A percentile compares a stretch with the other conserved stretches of the same genome.
Conservation (phyloP, 2,797 vertebrate species). For the Pristis pectinata region DNA sequence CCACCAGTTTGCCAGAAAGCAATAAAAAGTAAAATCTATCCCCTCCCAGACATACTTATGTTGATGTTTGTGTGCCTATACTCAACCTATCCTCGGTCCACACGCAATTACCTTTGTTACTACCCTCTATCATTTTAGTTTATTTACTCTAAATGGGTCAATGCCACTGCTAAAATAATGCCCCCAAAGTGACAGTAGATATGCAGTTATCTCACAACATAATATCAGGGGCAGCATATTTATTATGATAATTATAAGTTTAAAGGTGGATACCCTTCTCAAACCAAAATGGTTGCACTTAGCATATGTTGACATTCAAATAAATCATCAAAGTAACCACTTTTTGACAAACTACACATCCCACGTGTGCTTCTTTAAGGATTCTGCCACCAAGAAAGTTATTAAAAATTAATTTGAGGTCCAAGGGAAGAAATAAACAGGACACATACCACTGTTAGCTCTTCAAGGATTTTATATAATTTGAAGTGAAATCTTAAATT, state of each 20-base stretch:
- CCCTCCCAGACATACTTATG: neutral
- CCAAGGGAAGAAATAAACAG: neutral
- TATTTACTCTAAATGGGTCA: neutral
- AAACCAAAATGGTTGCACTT: neutral
- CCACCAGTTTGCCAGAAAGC: neutral
- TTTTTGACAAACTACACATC: neutral
- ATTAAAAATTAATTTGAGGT: neutral
- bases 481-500: too few relatives aligned
- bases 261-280: neutral
- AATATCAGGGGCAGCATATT: neutral
- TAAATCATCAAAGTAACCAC: neutral
- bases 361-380: neutral
- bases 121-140: neutral
- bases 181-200: neutral
- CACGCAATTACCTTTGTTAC: neutral
- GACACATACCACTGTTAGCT: neutral
- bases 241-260: neutral
- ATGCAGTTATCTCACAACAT: neutral
- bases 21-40: neutral
- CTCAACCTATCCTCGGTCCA: too few relatives aligned
- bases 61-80: too few relatives aligned
- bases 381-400: neutral
- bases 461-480: too few relatives aligned
- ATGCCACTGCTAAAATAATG: neutral
- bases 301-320: neutral